Conservation (phyloP, 2,113 vertebrate species). For the Pangasianodon gigas region DNA sequence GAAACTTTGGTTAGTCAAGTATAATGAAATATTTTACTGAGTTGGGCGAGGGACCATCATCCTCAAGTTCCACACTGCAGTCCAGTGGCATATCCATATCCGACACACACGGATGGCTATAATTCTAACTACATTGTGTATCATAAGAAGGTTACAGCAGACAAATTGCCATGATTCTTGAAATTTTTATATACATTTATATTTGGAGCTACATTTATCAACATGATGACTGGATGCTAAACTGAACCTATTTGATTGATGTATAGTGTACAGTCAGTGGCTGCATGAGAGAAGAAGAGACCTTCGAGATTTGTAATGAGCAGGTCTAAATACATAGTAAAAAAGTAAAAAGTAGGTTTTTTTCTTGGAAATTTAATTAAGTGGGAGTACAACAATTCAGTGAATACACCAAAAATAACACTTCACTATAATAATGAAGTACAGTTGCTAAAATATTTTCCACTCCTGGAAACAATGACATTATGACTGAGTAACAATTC, state of each 20-base stretch:
- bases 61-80: not conserved
- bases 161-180: not conserved
- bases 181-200: not conserved
- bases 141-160: not conserved
- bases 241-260: not conserved
- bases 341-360: not conserved
- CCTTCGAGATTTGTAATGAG: no score
- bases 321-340: no score
- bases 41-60: not conserved
- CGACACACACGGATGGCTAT: not conserved
- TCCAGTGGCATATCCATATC: not conserved
- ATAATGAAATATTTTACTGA: not conserved
- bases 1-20: not conserved
- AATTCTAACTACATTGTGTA: not conserved
- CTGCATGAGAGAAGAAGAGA: not conserved
- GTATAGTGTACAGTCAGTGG: not conserved
- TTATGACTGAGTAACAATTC: not conserved
- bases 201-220: not conserved
- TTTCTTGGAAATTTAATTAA: not conserved
- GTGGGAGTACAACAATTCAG: not conserved
- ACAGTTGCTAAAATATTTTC: not conserved
- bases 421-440: not conserved
- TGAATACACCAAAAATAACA: not conserved
- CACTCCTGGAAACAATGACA: not conserved
- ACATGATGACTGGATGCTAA: not conserved